These are phyloP conservation scores for Coboldia fuscipes DNA, from an alignment of 1,140 invertebrate species.

Conservation along the genomic window DNA sequence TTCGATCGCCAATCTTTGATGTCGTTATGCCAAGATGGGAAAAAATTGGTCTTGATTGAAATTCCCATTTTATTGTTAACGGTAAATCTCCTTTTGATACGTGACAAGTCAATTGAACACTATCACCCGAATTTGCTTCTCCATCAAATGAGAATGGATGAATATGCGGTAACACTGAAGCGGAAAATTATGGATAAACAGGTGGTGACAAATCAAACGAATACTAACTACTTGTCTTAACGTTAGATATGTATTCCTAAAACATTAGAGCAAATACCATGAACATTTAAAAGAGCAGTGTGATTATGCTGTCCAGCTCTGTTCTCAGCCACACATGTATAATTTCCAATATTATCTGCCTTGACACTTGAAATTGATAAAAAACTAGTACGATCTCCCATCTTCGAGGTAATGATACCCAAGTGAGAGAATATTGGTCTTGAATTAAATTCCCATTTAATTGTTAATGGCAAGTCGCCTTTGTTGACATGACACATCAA, in stretches of 20 bases:
- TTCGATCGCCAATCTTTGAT: conserved; percentile 18
- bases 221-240: background rate
- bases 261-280: conserved; percentile 27
- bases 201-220: background rate
- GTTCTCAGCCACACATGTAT: conserved; percentile 43
- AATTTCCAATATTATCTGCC: conserved; percentile 47
- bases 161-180: conserved; percentile 40
- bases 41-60: conserved; percentile 23
- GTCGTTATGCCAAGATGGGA: conserved; percentile 20
- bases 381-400: conserved; percentile 32
- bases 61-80: conserved; percentile 36
- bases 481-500: conserved; percentile 38
- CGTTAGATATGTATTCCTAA: background rate
- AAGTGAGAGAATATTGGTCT: conserved; percentile 22
- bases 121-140: conserved; percentile 39
- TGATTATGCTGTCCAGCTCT: conserved; percentile 30
- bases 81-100: conserved; percentile 48
- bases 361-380: conserved; percentile 49
- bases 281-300: conserved; percentile 30
- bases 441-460: conserved; percentile 24
- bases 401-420: conserved; percentile 32
- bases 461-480: conserved; percentile 37
- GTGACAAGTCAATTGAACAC: conserved; percentile 41
- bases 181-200: conserved; percentile 14
- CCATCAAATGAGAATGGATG: conserved; percentile 38